Conservation (phyloP, 1,140 invertebrate species). For the Lucilia sericata region DNA sequence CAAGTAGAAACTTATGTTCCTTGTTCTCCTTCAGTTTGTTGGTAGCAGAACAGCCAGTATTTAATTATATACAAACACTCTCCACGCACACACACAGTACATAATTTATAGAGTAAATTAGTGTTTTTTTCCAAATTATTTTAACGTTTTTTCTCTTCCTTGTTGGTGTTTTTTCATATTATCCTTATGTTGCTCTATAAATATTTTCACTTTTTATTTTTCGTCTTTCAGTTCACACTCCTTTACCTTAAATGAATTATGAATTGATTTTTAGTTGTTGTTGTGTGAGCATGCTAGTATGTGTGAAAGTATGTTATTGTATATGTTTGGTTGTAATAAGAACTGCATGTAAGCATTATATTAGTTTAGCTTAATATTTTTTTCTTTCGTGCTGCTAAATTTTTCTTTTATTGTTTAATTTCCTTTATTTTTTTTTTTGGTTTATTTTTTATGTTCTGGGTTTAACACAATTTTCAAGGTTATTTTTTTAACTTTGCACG, state of each 20-base stretch:
- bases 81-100: too few species aligned
- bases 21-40: neutral
- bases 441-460: neutral
- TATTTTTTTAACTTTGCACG: conserved; percentile 32
- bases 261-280: conserved; percentile 18
- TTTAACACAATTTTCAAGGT: conserved; percentile 36
- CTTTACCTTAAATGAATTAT: conserved; percentile 21
- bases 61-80: too few species aligned
- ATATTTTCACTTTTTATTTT: neutral
- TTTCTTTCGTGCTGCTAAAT: neutral
- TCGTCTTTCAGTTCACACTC: neutral
- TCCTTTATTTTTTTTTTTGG: neutral
- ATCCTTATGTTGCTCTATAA: neutral
- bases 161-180: neutral
- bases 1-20: neutral
- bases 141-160: neutral
- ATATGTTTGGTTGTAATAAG: neutral
- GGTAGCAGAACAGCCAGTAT: neutral
- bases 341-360: neutral
- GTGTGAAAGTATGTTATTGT: neutral
- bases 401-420: neutral
- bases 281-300: neutral
- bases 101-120: too few species aligned
- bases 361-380: neutral
- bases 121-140: neutral